Evolutionary conservation across 2,113 vertebrate species (phyloP).

Genomic region (Poeciliopsis occidentalis): DNA sequence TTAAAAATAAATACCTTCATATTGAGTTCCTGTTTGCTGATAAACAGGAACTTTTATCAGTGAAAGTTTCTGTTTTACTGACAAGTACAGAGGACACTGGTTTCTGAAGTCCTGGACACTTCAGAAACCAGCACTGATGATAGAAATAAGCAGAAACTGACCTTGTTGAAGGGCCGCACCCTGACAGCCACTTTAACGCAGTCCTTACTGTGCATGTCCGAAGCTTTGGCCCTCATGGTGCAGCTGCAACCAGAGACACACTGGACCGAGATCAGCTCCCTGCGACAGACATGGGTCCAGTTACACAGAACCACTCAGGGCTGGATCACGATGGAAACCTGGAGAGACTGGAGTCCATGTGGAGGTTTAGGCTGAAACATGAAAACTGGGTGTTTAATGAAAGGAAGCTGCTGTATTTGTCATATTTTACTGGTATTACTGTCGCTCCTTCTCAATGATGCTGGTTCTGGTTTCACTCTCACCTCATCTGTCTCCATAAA

Average conservation of each 20-base stretch:
- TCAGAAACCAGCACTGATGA: background rate
- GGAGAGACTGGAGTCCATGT: background rate
- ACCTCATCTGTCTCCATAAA: constrained; percentile 41
- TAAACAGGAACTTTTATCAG: too few relatives aligned
- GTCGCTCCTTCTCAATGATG: background rate
- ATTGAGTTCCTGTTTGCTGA: background rate
- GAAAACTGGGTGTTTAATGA: background rate
- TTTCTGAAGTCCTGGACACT: background rate
- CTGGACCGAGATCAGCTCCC: constrained; percentile 22
- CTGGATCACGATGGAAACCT: too few relatives aligned
- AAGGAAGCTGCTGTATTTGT: background rate
- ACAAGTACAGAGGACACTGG: too few relatives aligned
- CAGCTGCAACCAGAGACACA: constrained; percentile 13
- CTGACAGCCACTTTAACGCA: constrained; percentile 84
- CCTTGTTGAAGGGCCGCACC: constrained; percentile 86
- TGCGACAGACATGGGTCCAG: constrained; percentile 27
- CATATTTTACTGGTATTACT: background rate
- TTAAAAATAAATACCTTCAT: background rate
- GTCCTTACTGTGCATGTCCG: constrained; percentile 73
- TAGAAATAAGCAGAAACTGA: constrained; percentile 60
- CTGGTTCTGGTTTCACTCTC: constrained; percentile 59
- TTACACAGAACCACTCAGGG: constrained; percentile 38
- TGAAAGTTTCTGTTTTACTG: too few relatives aligned
- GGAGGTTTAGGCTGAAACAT: background rate
- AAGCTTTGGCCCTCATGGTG: constrained; percentile 55